Percentiles rank a stretch among this genome's conserved stretches.
These are phyloP conservation scores for Toxonevra muliebris DNA, from an alignment of 2,888 invertebrate genomes.

Conservation along the genomic window DNA sequence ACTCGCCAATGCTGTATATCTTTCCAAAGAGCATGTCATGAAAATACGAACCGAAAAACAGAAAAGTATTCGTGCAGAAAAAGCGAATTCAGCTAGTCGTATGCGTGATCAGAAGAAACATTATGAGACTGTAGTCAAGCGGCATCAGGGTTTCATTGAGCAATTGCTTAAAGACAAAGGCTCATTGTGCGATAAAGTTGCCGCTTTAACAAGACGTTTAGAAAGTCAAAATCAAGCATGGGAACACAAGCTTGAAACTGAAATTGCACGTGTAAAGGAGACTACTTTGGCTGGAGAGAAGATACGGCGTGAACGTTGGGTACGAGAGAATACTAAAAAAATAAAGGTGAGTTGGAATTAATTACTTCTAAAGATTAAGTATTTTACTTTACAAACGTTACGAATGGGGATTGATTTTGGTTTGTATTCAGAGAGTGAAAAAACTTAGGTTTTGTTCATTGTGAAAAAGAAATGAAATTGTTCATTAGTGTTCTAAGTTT, in stretches of 20 bases:
- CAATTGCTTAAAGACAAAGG: conserved; percentile 84
- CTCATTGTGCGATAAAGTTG: conserved; percentile 72
- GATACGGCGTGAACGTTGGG: conserved; percentile 79
- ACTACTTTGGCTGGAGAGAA: conserved; percentile 82
- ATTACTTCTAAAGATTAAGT: not conserved
- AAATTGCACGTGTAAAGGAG: conserved; percentile 78
- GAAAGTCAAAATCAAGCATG: conserved; percentile 71
- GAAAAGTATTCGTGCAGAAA: conserved; percentile 62
- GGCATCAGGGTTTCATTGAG: conserved; percentile 86
- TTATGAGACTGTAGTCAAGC: conserved; percentile 76
- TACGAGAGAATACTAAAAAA: conserved; percentile 84
- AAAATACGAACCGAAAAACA: conserved; percentile 63
- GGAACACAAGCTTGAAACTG: conserved; percentile 79
- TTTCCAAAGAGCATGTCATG: conserved; percentile 63
- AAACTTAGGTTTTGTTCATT: too few species aligned
- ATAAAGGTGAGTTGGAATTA: conserved; percentile 72
- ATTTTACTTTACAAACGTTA: too few species aligned
- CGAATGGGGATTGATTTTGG: too few species aligned
- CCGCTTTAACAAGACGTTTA: conserved; percentile 61
- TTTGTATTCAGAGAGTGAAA: too few species aligned
- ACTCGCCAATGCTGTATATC: conserved; percentile 62
- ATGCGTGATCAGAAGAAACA: conserved; percentile 73
- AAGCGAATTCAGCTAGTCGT: conserved; percentile 64
- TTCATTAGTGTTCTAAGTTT: too few species aligned
- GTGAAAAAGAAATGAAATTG: too few species aligned